Conservation (phyloP, 2,113 vertebrate species). For the Takifugu flavidus region DNA sequence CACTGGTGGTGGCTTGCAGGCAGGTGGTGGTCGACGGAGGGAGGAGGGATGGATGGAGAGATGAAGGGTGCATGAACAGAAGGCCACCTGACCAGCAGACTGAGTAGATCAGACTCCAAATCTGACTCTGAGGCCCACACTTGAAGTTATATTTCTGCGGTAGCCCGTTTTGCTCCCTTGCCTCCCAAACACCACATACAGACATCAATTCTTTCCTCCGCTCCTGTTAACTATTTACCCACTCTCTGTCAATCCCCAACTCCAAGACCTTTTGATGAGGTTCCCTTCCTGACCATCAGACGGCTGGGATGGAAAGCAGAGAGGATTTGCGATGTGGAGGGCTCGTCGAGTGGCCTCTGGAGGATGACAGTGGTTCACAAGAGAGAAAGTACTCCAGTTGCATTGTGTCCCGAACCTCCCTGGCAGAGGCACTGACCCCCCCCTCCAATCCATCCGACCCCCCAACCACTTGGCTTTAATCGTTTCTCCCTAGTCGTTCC, state of each 20-base stretch:
- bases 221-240: constrained; percentile 19
- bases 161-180: neutral
- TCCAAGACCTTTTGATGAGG: constrained; percentile 67
- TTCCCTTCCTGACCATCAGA: constrained; percentile 67
- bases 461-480: constrained; percentile 59
- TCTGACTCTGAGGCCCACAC: constrained; percentile 33
- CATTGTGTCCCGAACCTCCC: constrained; percentile 52
- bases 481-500: constrained; percentile 45
- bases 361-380: constrained; percentile 75
- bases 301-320: constrained; percentile 51
- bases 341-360: constrained; percentile 67
- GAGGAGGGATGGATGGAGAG: constrained; percentile 39
- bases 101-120: constrained; percentile 33
- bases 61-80: constrained; percentile 49
- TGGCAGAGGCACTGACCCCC: neutral
- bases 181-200: neutral
- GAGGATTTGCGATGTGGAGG: constrained; percentile 74
- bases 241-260: constrained; percentile 45
- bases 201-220: constrained; percentile 7
- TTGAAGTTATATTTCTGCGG: constrained; percentile 15
- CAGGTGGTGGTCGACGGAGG: constrained; percentile 51
- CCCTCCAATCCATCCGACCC: constrained; percentile 14
- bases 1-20: constrained; percentile 69
- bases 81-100: constrained; percentile 40
- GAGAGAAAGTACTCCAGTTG: constrained; percentile 66